Base-by-base conservation (phyloP, 2,888 invertebrate genomes). In the Lasioglossum oenotherae region DNA sequence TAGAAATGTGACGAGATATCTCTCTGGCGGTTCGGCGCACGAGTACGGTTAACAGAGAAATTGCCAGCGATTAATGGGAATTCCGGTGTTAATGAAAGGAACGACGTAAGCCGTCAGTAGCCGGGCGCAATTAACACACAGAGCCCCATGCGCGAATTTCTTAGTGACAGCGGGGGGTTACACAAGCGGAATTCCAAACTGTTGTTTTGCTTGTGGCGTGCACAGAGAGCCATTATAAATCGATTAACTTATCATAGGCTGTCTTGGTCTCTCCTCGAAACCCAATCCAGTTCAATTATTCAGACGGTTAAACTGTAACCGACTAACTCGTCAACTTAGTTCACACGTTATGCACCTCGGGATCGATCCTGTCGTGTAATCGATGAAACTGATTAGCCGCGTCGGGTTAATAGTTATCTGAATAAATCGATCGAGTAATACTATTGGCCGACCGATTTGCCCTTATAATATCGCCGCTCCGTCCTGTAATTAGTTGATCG, bases 341-440 rank as follows among this genome's bases (percentile, higher is more conserved):
- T 85, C 49, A 57, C 86, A 49, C 44, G 78, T 78, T 81, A 79
- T 77, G 74, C 49, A 64, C 49, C 19, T 31, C n/a, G 19, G 35
- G 38, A 82, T 86, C 85, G 78, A 82, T 79, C 44, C 41, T 23
- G 41, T 74, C 69, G 73, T 44, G 69, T 74, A 74, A 86, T 86
- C 83, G 80, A 83, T 86, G 83, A 73, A 73, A 44, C 80, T 80
- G 80, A 82, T 87, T 87, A 87, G 77, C 31, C 49, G 71, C n/a
- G 53, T 60, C 53, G 49, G 86, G 86, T 79, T 85, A 77, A 85
- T 82, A 79, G 85, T 82, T 82, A 85, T 74, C 75, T 75, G 85
- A 79, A 85, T 78, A 83, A 86, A 86, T 87, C 86, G 87, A 87
- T 87, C 79, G 79, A 86, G 86, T 74, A 79, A 84, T 82, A 80